These are phyloP conservation scores for Aphelinus atriplicis DNA, from an alignment of 1,140 invertebrate genomes.

Conservation along the genomic window DNA sequence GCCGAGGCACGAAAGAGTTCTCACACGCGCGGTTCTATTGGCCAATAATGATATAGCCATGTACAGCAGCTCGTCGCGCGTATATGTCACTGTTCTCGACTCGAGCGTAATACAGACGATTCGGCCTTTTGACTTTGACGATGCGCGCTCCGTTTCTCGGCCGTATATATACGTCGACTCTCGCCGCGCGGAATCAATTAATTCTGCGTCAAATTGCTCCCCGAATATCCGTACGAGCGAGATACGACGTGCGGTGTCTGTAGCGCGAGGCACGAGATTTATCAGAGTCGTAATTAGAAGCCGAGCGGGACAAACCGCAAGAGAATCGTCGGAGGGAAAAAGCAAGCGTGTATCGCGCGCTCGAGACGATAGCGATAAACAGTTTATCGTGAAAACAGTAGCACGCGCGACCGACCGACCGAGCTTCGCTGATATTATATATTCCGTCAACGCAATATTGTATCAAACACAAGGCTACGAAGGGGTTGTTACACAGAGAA, in stretches of 20 bases:
- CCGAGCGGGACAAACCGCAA: neutral
- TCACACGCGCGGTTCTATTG: neutral
- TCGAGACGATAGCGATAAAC: conserved; percentile 16
- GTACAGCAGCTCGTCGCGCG: too few species aligned
- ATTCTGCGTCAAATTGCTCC: too few species aligned
- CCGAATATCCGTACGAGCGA: too few species aligned
- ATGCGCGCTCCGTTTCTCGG: neutral
- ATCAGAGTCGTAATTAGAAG: conserved; percentile 14
- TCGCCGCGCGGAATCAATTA: neutral
- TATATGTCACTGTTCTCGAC: too few species aligned
- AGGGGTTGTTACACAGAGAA: neutral
- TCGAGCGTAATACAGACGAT: too few species aligned
- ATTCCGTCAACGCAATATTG: conserved; percentile 13
- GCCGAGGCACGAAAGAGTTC: conserved; percentile 6
- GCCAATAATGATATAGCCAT: neutral
- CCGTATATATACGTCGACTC: neutral
- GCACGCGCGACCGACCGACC: neutral
- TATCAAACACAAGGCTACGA: conserved; percentile 3
- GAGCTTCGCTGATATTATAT: neutral
- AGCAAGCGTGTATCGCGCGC: neutral
- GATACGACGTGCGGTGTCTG: too few species aligned
- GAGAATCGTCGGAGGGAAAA: neutral
- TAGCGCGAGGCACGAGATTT: neutral
- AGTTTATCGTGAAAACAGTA: conserved; percentile 9
- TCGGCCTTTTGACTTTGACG: too few species aligned